A percentile compares a stretch with the other conserved stretches of the same genome.
These are phyloP conservation scores for Chiroxiphia lanceolata DNA, from an alignment of 2,797 vertebrate species.

Conservation along the genomic window DNA sequence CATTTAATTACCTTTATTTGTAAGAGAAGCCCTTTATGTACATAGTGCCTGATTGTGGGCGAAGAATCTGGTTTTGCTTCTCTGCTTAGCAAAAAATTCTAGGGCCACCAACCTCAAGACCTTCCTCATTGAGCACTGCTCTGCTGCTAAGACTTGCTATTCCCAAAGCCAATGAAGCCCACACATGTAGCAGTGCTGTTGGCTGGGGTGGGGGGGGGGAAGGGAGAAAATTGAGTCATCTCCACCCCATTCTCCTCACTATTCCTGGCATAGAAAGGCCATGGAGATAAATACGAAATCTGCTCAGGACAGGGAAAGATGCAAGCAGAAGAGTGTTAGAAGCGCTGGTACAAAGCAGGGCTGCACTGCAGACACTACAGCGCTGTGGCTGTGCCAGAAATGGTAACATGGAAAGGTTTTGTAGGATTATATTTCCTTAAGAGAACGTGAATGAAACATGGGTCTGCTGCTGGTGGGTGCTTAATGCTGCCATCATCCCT, in stretches of 20 bases:
- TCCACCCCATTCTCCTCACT: neutral
- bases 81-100: neutral
- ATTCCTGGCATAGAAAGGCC: neutral
- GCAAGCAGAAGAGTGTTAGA: neutral
- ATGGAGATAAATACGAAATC: neutral
- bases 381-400: neutral
- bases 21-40: neutral
- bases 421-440: neutral
- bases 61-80: neutral
- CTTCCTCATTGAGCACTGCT: neutral
- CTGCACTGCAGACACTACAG: neutral
- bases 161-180: neutral
- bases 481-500: neutral
- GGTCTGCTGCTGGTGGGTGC: neutral
- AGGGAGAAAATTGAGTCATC: neutral
- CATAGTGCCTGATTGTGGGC: neutral
- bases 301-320: neutral
- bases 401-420: neutral
- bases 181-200: neutral
- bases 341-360: neutral
- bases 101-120: neutral
- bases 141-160: neutral
- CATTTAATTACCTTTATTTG: neutral
- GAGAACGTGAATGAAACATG: neutral
- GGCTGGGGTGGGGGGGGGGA: neutral